Evolutionary conservation across 37 sponge, comb jelly and placozoan genomes (phyloP), one percentile per base, ranked within the genome.

Genomic region (Cladorhizidae sp.): DNA sequence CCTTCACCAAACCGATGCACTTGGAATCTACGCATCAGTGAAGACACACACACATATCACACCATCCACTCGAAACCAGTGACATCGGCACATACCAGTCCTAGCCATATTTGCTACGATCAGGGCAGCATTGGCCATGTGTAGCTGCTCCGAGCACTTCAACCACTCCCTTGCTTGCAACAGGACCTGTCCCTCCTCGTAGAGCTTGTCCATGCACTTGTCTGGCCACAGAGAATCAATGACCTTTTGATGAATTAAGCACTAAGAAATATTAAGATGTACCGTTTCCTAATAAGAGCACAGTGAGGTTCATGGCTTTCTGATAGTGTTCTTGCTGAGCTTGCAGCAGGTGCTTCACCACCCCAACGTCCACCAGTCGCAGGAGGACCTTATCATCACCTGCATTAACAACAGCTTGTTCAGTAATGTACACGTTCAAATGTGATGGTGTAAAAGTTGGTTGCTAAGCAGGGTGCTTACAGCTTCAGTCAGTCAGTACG

Each of bases 41-140:
- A 57, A 61, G 1, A 77, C 11, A 58, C 37, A 62, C 64, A 77
- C 43, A 1, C 14, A 61, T 59, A 38, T 12, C 64, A 77, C 41
- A 58, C 23, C n/a, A 39, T 58, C 49, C 2, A 49, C 40, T n/a
- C n/a, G n/a, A n/a, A n/a, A n/a, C n/a, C n/a, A n/a, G n/a, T n/a
- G n/a, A n/a, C n/a, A n/a, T n/a, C n/a, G n/a, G n/a, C 3, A 57
- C 37, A 32, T 63, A 41, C 62, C 43, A 20, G 41, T 78, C 63
- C 92, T 77, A 2, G 92, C 92, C 79, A 91, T 80, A 52, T 91
- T 91, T 0, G 83, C 92, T 8, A 86, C 42, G 20, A 91, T 26
- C 5, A 91, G 79, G 20, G 87, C 83, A 35, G 87, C 84, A 35
- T 70, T 80, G 29, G 87, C 83, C 79, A 59, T 62, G 33, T 36